Conservation (phyloP, 2,113 vertebrate genomes). For the Anarhynchus alexandrinus region DNA sequence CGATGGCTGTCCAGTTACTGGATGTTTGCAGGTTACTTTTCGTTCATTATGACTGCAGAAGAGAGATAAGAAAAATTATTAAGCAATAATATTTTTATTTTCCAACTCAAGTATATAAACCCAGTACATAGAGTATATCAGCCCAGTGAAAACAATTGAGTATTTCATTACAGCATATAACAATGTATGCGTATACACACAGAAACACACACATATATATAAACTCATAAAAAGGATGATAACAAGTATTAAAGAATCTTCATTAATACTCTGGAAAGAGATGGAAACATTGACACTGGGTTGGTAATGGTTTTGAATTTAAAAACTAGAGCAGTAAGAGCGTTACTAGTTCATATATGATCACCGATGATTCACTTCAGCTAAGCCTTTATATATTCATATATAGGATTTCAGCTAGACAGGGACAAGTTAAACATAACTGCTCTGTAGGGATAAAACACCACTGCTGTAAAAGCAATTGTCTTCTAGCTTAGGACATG, state of each 20-base stretch:
- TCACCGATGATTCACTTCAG: not conserved
- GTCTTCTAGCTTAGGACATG: not conserved
- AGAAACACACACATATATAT: not conserved
- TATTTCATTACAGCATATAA: not conserved
- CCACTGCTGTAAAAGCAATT: not conserved
- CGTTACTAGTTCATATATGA: not conserved
- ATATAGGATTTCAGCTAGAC: not conserved
- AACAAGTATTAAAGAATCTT: not conserved
- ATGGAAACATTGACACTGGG: not conserved
- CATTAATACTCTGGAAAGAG: not conserved
- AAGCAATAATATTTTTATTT: not conserved
- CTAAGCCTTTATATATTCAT: not conserved
- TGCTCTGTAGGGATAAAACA: not conserved
- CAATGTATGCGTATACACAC: not conserved
- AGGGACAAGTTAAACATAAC: not conserved
- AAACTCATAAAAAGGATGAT: not conserved
- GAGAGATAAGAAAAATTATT: not conserved
- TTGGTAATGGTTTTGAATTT: not conserved
- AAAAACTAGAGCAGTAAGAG: not conserved
- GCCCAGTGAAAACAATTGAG: not conserved
- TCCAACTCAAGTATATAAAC: not conserved
- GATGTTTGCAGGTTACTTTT: conserved; percentile 98
- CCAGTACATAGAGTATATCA: not conserved
- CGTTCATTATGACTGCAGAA: conserved; percentile 92
- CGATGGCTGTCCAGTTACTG: conserved; percentile 88